Base-by-base conservation (phyloP, 1,140 invertebrate genomes). In the Aporrectodea caliginosa region DNA sequence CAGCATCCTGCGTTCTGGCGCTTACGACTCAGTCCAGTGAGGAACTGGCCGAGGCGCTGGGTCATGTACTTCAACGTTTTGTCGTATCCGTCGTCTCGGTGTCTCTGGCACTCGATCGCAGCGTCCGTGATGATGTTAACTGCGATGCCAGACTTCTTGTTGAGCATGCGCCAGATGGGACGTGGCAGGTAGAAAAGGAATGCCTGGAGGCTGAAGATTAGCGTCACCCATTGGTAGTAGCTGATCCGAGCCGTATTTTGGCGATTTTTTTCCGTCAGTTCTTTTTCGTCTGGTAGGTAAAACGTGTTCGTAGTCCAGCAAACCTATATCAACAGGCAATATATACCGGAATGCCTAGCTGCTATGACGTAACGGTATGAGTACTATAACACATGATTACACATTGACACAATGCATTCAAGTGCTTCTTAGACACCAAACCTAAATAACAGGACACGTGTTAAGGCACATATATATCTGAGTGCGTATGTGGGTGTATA, bases 191-290 rank as follows among this genome's bases (percentile, higher is more conserved):
- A 98, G 90, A 98, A 98, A 83, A 98, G 90, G 88, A 98, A 94
- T 83, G 95, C 96, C 94, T 98, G 92, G 22, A 91, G 92, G 85
- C 87, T 86, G 76, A 97, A 90, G 79, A 95, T 91, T 83, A 95
- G 94, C 85, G 94, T 95, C 68, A 97, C 94, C 95, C 95, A 98
- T 90, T 98, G 96, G 88, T 98, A 98, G 88, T 97, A 98, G 84
- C 95, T 95, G 69, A 86, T 84, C 30, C 32, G 43, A 1, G 80
- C 31, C 29, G 30, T 22, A 30, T 29, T 30, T 0, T 58, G 1
- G 1, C 29, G 75, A 32, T 30, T 27, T 22, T 79, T 69, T 34
- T 78, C 83, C 0, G 90, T 89, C 31, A 90, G 87, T 58, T 86
- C 87, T 58, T 74, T 16, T 68, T 85, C 85, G 84, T 89, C 88